These are phyloP conservation scores for Podilymbus podiceps DNA, from an alignment of 2,113 vertebrate species.

Conservation along the genomic window DNA sequence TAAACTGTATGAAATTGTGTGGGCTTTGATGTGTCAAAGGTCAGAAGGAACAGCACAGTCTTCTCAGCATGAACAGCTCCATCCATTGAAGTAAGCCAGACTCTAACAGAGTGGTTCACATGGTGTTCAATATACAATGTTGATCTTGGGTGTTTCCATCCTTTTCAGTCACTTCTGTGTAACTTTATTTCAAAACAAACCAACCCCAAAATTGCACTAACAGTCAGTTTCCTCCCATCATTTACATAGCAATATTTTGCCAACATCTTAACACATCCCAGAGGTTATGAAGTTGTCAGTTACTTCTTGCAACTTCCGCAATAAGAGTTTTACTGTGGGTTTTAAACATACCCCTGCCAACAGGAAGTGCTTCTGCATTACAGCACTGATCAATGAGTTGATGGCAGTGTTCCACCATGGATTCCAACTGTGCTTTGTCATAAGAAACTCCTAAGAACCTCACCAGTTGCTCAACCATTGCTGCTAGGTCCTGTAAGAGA, in stretches of 20 bases:
- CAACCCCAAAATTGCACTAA: not conserved
- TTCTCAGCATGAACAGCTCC: not conserved
- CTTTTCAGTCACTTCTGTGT: not conserved
- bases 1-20: not conserved
- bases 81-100: not conserved
- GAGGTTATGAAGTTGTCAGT: not conserved
- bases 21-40: not conserved
- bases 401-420: constrained; percentile 91
- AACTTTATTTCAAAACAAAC: not conserved
- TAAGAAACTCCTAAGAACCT: constrained; percentile 91
- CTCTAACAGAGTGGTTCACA: not conserved
- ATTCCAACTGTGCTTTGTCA: constrained; percentile 94
- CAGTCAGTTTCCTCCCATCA: not conserved
- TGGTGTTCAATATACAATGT: not conserved
- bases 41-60: not conserved
- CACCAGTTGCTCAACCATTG: constrained; percentile 88
- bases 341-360: constrained; percentile 86
- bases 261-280: not conserved
- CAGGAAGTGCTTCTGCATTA: constrained; percentile 89
- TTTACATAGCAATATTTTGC: not conserved
- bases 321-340: not conserved
- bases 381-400: constrained; percentile 96
- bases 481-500: constrained; percentile 85
- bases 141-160: not conserved
- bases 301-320: not conserved